Base-by-base conservation (phyloP, 2,888 invertebrate genomes). In the Drosophila barbarae region DNA sequence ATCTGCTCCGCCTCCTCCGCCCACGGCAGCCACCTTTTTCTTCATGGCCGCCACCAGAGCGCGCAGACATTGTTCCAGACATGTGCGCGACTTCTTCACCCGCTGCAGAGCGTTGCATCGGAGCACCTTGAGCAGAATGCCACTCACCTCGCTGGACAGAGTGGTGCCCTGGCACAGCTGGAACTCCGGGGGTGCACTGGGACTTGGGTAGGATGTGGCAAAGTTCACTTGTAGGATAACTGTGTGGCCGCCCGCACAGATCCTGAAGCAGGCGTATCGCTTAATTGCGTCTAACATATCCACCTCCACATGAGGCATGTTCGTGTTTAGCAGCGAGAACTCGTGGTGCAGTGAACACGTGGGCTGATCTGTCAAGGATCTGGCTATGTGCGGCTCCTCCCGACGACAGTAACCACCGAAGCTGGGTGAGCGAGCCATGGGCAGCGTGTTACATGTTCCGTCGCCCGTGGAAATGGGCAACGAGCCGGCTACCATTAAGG, bases 51-150 rank as follows among this genome's bases (percentile, higher is more conserved):
- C 90, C 12, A 94, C 93, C 65, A 95, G 90, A 50, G 94, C 93
- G 36, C 94, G 90, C 41, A 98, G 90, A 89, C 97, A 97, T 47
- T 96, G 95, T 87, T 97, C 94, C 54, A 98, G 90, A 88, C 98
- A 98, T 36, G 95, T 94, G 52, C 95, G 93, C 53, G 96, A 96
- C 87, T 95, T 95, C 72, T 93, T 93, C 2, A 97, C 95, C 81
- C 95, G 93, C 76, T 95, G 94, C 82, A 94, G 92, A 0, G 96
- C 95, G 53, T 95, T 93, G 87, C 93, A 94, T 77, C 94, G 95
- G 35, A 97, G 91, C 15, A 94, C 94, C 90, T 96, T 96, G 50
- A 96, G 90, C 53, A 97, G 90, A 87, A 94, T 94, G 9, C 92
- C 91, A 74, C 94, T 94, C 1, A 93, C 92, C 41, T 92, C 89